Conservation (phyloP, 2,113 vertebrate species). For the Balaenoptera acutorostrata region DNA sequence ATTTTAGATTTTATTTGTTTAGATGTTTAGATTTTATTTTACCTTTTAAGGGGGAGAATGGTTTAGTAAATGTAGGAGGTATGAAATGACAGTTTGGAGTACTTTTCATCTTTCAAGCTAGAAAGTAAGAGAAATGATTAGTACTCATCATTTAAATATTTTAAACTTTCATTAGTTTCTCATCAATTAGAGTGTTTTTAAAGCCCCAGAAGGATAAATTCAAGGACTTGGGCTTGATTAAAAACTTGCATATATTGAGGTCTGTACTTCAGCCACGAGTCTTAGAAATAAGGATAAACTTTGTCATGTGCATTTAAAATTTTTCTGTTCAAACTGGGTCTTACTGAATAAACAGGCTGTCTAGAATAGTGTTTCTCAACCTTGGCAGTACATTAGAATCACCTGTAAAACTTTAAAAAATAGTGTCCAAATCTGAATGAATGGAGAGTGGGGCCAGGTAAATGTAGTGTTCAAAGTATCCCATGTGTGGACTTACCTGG, state of each 20-base stretch:
- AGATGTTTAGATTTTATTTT: background rate
- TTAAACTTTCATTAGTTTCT: background rate
- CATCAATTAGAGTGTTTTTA: constrained; percentile 7
- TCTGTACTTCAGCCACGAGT: background rate
- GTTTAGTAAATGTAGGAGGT: background rate
- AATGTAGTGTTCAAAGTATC: background rate
- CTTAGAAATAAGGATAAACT: background rate
- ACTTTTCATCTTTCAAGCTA: background rate
- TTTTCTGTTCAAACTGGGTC: background rate
- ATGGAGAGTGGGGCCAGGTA: background rate
- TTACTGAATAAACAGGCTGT: background rate
- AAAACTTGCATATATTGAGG: background rate
- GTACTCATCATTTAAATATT: background rate
- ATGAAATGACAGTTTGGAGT: background rate
- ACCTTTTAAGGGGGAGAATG: background rate
- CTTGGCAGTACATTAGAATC: background rate
- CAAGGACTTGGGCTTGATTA: background rate
- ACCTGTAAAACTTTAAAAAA: background rate
- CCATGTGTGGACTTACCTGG: background rate
- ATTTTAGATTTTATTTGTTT: background rate
- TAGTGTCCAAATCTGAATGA: background rate
- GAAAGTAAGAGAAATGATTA: background rate
- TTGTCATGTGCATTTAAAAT: background rate
- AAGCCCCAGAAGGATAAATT: background rate
- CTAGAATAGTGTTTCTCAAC: background rate